A percentile compares a stretch with the other conserved stretches of the same genome.
phyloP scores from a whole-genome alignment of 2,797 vertebrate genomes.

The Spinus olivaceus region DNA sequence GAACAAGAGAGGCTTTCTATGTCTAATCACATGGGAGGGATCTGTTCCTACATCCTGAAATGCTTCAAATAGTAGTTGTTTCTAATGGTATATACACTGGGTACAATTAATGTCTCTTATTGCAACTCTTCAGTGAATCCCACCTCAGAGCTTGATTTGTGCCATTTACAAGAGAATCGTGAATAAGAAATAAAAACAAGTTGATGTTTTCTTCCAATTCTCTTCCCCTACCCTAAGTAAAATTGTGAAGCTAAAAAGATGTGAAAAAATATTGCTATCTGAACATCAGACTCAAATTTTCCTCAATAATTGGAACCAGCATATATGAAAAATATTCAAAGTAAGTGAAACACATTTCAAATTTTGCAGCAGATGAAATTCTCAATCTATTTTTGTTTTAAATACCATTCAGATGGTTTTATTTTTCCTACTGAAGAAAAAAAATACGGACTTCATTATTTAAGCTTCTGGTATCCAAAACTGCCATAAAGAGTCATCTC shows the following conservation, averaged over 20 bases:
- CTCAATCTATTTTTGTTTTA: constrained; percentile 36
- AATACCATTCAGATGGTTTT: constrained; percentile 49
- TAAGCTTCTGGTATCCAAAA: constrained; percentile 46
- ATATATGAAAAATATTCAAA: constrained; percentile 37
- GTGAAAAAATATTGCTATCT: not conserved
- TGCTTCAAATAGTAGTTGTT: constrained; percentile 11
- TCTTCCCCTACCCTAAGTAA: not conserved
- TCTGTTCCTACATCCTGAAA: constrained; percentile 29
- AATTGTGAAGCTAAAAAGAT: not conserved
- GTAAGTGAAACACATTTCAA: not conserved
- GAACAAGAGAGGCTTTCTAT: constrained; percentile 40
- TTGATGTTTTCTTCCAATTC: not conserved
- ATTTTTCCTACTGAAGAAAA: constrained; percentile 26
- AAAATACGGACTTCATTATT: constrained; percentile 19
- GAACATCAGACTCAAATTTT: constrained; percentile 9
- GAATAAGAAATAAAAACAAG: not conserved
- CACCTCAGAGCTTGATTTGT: not conserved
- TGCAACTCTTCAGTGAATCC: not conserved
- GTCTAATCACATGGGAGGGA: constrained; percentile 19
- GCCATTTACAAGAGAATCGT: not conserved
- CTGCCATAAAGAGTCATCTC: constrained; percentile 43
- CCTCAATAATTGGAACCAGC: constrained; percentile 26
- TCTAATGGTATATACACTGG: not conserved
- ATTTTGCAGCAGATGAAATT: constrained; percentile 31
- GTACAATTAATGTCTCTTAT: constrained; percentile 10